These are phyloP conservation scores for Escarpia spicata DNA, from an alignment of 2,888 invertebrate species.

Conservation along the genomic window DNA sequence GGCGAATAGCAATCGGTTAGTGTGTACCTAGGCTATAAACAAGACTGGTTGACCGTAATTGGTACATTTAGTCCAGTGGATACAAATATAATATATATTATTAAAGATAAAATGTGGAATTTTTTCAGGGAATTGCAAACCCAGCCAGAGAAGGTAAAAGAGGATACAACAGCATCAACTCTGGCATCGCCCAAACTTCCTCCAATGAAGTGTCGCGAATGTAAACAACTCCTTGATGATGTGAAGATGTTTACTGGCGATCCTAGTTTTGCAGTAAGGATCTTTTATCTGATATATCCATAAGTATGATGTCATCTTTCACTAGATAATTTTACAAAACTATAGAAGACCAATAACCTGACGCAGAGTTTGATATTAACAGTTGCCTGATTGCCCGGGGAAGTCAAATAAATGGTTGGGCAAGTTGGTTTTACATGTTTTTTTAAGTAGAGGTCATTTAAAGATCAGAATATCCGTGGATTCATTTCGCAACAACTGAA, in stretches of 20 bases:
- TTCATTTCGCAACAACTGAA: too few species aligned
- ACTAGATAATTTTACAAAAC: not conserved
- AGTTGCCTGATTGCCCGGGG: too few species aligned
- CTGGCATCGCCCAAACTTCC: constrained; percentile 31
- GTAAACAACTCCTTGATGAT: constrained; percentile 68
- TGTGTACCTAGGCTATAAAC: not conserved
- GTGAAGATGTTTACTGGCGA: constrained; percentile 77
- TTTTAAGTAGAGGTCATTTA: too few species aligned
- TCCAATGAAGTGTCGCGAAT: constrained; percentile 67
- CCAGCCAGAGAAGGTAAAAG: constrained; percentile 35
- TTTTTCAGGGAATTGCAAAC: constrained; percentile 14
- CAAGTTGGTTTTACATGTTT: too few species aligned
- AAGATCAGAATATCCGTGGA: too few species aligned
- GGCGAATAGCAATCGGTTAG: too few species aligned
- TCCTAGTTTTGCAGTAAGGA: constrained; percentile 74
- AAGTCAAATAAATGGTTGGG: too few species aligned
- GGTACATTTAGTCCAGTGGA: too few species aligned
- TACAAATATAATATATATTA: not conserved
- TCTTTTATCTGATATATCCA: not conserved
- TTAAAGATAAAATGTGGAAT: not conserved
- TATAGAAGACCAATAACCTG: not conserved
- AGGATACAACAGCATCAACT: constrained; percentile 22
- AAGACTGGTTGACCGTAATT: not conserved
- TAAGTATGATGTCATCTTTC: not conserved
- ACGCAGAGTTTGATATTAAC: not conserved